These are phyloP conservation scores for Drosophila lacicola DNA, from an alignment of 2,888 invertebrate species.

Conservation along the genomic window DNA sequence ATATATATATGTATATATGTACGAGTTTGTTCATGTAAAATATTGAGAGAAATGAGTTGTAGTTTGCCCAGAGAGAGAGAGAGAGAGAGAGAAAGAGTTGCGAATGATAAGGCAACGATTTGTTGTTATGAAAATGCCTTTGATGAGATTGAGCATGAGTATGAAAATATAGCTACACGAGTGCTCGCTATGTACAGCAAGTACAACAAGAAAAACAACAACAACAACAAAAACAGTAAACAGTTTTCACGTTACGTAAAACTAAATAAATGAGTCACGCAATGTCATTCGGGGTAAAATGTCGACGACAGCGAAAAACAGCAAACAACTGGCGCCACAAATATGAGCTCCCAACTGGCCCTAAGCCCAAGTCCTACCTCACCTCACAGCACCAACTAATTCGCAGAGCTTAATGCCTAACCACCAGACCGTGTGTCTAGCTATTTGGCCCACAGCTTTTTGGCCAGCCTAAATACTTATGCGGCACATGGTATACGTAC, in stretches of 20 bases:
- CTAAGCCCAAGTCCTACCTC: neutral
- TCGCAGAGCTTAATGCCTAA: slow-evolving; percentile 9
- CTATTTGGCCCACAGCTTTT: slow-evolving; percentile 28
- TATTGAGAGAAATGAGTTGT: slow-evolving; percentile 18
- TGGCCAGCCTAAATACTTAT: slow-evolving; percentile 28
- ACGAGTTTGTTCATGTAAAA: slow-evolving; percentile 9
- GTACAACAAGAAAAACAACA: slow-evolving; percentile 1
- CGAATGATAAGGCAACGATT: slow-evolving; percentile 14
- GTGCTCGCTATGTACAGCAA: slow-evolving; percentile 32
- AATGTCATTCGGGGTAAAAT: slow-evolving; percentile 76
- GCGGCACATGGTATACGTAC: slow-evolving; percentile 8
- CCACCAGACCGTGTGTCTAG: slow-evolving; percentile 55
- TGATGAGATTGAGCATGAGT: slow-evolving; percentile 31
- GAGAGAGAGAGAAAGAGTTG: slow-evolving; percentile 7
- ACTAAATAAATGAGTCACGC: slow-evolving; percentile 77
- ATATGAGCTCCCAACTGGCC: slow-evolving; percentile 49
- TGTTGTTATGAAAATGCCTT: slow-evolving; percentile 19
- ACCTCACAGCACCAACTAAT: slow-evolving; percentile 13
- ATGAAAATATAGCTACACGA: slow-evolving; percentile 6
- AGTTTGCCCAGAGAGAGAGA: slow-evolving; percentile 3
- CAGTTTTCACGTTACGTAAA: slow-evolving; percentile 66
- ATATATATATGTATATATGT: slow-evolving; percentile 5
- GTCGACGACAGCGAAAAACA: slow-evolving; percentile 36
- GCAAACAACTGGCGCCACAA: slow-evolving; percentile 69
- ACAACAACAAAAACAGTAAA: slow-evolving; percentile 30